These are phyloP conservation scores for Salarias fasciatus DNA, from an alignment of 2,797 vertebrate genomes.

Conservation along the genomic window DNA sequence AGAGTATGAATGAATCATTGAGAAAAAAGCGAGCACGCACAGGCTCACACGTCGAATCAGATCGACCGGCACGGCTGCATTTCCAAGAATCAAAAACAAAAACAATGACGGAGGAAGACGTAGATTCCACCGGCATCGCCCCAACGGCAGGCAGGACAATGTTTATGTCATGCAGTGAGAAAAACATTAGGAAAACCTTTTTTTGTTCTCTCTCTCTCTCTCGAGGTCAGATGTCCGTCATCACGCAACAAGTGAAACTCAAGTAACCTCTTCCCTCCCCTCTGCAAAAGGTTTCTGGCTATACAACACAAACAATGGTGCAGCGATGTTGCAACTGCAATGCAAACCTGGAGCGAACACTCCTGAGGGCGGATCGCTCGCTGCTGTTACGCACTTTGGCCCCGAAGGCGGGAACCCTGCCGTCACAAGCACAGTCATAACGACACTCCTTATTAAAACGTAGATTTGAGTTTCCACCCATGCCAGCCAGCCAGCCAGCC, in stretches of 20 bases:
- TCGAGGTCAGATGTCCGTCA: too few relatives aligned
- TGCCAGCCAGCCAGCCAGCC: too few relatives aligned
- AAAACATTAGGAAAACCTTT: background rate
- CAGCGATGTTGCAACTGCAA: conserved; percentile 18
- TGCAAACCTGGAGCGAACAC: conserved; percentile 23
- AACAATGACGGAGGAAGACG: conserved; percentile 3
- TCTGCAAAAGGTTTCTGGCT: background rate
- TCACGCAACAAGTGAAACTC: background rate
- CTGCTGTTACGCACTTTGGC: conserved; percentile 29
- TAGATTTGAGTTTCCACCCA: too few relatives aligned
- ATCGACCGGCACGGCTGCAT: conserved; percentile 34
- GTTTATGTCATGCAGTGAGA: background rate
- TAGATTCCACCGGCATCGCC: background rate
- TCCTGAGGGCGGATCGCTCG: conserved; percentile 4
- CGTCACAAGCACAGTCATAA: conserved; percentile 1
- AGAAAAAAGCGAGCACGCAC: conserved; percentile 33
- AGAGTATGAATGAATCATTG: conserved; percentile 68
- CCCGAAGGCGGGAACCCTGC: conserved; percentile 17
- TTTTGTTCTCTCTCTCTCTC: too few relatives aligned
- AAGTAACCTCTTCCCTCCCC: conserved; percentile 8
- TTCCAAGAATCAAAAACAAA: conserved; percentile 55
- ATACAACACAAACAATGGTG: conserved; percentile 28
- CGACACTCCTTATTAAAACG: conserved; percentile 30
- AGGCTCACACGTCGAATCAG: conserved; percentile 44
- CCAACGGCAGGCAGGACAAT: too few relatives aligned